phyloP scores from a whole-genome alignment of 1,140 invertebrate genomes.

The Caenorhabditis brenneri region DNA sequence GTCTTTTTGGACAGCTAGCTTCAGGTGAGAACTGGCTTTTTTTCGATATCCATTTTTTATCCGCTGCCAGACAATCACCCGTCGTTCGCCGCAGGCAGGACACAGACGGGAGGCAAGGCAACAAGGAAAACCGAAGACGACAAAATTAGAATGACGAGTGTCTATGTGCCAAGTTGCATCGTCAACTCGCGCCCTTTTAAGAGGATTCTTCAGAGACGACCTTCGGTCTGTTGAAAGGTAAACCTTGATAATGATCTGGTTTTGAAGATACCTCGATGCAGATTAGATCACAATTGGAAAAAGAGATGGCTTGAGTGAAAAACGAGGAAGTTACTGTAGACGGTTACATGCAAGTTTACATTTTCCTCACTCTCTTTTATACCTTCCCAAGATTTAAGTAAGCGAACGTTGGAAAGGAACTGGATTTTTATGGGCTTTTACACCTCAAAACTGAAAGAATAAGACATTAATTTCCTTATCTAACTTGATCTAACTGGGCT shows the following conservation, averaged over 20 bases:
- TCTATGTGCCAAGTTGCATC: not conserved
- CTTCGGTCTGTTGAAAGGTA: not conserved
- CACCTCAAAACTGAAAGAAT: not conserved
- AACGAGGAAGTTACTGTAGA: constrained; percentile 11
- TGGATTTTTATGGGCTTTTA: constrained; percentile 28
- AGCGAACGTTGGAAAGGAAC: constrained; percentile 18
- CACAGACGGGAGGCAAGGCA: not conserved
- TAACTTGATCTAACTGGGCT: constrained; percentile 6
- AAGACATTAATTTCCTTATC: not conserved
- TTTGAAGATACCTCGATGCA: not conserved
- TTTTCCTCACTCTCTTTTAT: constrained; percentile 3
- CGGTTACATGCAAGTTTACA: not conserved
- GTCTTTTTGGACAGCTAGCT: not conserved
- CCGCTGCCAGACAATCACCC: not conserved
- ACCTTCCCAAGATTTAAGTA: not conserved
- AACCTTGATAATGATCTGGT: not conserved
- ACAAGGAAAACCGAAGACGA: not conserved
- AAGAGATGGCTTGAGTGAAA: not conserved
- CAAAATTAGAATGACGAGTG: constrained; percentile 3
- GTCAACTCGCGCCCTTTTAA: not conserved
- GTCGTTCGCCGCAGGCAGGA: not conserved
- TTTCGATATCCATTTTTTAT: not conserved
- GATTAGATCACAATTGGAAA: not conserved
- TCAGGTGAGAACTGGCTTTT: constrained; percentile 25
- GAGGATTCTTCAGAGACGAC: not conserved